Conservation (phyloP, 2,797 vertebrate genomes). For the Esox lucius region DNA sequence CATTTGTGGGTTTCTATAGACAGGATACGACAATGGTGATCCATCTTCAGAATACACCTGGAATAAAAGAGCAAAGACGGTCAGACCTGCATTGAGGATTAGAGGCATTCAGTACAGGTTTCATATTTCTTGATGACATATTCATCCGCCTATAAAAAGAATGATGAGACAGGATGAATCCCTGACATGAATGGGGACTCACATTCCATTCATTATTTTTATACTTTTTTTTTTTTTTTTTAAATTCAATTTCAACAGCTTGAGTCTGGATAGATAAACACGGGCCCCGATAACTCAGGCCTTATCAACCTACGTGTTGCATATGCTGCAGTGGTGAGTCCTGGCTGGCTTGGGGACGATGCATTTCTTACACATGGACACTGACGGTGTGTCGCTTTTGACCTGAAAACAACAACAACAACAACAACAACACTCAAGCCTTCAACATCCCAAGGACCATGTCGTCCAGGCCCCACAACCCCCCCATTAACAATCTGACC, state of each 20-base stretch:
- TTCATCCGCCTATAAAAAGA: not conserved
- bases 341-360: conserved; percentile 91
- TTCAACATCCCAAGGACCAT: not conserved
- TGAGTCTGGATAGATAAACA: too few relatives aligned
- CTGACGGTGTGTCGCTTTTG: conserved; percentile 77
- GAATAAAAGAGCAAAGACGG: conserved; percentile 35
- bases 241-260: too few relatives aligned
- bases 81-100: not conserved
- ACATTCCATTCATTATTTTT: too few relatives aligned
- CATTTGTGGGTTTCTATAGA: not conserved
- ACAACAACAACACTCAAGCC: not conserved
- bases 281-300: not conserved
- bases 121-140: not conserved
- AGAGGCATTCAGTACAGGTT: not conserved
- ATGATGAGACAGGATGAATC: too few relatives aligned
- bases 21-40: conserved; percentile 99
- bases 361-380: conserved; percentile 96
- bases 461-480: not conserved
- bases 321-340: conserved; percentile 98
- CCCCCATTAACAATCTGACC: conserved; percentile 61
- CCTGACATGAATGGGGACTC: too few relatives aligned
- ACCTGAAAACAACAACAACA: conserved; percentile 65
- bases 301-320: conserved; percentile 80
- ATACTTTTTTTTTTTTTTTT: too few relatives aligned
- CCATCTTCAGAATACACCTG: conserved; percentile 98